Evolutionary conservation across 2,888 invertebrate genomes (phyloP).

Genomic region (Acrobasis suavella): DNA sequence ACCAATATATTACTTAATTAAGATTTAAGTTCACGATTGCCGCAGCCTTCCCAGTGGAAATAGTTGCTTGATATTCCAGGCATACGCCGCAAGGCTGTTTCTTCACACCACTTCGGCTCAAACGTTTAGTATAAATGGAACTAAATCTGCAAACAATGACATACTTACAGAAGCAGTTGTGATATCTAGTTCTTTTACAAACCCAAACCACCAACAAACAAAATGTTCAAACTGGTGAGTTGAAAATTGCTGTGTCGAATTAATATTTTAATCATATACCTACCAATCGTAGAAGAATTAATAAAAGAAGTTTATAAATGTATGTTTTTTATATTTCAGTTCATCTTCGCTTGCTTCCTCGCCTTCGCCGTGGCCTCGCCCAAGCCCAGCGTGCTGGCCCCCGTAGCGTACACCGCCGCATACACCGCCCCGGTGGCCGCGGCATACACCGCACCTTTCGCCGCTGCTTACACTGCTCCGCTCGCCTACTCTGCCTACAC

Average conservation of each 20-base stretch:
- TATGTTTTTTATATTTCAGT: constrained; percentile 41
- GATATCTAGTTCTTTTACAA: constrained; percentile 7
- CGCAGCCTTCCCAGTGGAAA: background rate
- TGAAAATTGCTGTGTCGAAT: background rate
- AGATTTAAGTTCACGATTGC: background rate
- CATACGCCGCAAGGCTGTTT: constrained; percentile 38
- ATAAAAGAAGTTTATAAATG: no score
- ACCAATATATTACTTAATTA: background rate
- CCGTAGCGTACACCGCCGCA: constrained; percentile 45
- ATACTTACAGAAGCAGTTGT: constrained; percentile 33
- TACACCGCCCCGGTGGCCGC: constrained; percentile 56
- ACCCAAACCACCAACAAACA: constrained; percentile 22
- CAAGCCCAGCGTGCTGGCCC: constrained; percentile 51
- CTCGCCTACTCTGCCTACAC: constrained; percentile 58
- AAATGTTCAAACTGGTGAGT: constrained; percentile 68
- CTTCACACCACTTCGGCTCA: constrained; percentile 27
- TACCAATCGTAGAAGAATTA: no score
- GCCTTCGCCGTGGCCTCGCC: constrained; percentile 63
- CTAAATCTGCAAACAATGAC: constrained; percentile 31
- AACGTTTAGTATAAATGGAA: constrained; percentile 41
- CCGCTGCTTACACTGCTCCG: constrained; percentile 70
- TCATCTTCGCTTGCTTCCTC: constrained; percentile 61
- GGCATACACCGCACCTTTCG: constrained; percentile 55
- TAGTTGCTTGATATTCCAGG: constrained; percentile 31
- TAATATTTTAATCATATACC: no score